phyloP scores from a whole-genome alignment of 2,888 invertebrate genomes.

The Protonemura montana region DNA sequence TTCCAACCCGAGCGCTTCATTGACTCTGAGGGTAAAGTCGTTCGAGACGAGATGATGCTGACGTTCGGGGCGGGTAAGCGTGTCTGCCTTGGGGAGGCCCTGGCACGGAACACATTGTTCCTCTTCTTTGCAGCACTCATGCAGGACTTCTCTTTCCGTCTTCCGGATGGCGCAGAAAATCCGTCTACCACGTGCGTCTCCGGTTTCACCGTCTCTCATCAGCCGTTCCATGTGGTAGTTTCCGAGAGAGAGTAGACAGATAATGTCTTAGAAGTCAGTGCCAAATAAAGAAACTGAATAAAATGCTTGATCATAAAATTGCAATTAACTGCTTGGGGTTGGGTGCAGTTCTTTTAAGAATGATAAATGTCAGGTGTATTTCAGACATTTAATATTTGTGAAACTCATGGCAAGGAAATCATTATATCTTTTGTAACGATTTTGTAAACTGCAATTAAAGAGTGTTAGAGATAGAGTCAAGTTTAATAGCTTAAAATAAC shows the following conservation, averaged over 20 bases:
- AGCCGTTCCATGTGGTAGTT: slow-evolving; percentile 44
- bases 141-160: slow-evolving; percentile 49
- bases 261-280: no score
- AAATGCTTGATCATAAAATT: no score
- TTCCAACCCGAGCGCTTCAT: slow-evolving; percentile 51
- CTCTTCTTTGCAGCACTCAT: slow-evolving; percentile 50
- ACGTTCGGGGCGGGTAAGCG: slow-evolving; percentile 51
- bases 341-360: no score
- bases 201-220: slow-evolving; percentile 49
- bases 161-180: slow-evolving; percentile 44
- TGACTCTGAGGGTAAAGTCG: slow-evolving; percentile 48
- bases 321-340: no score
- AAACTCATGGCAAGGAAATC: no score
- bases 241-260: not conserved
- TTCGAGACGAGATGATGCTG: slow-evolving; percentile 48
- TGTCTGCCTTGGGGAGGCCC: slow-evolving; percentile 50
- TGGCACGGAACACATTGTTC: slow-evolving; percentile 50
- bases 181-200: slow-evolving; percentile 46
- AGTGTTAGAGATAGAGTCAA: no score
- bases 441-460: no score
- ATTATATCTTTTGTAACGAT: no score
- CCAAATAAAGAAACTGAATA: no score
- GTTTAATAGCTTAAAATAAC: no score
- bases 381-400: no score
- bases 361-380: no score